A percentile compares a stretch with the other conserved stretches of the same genome.
Evolutionary conservation across 2,113 vertebrate species (phyloP).

Genomic region (Microtus pennsylvanicus): DNA sequence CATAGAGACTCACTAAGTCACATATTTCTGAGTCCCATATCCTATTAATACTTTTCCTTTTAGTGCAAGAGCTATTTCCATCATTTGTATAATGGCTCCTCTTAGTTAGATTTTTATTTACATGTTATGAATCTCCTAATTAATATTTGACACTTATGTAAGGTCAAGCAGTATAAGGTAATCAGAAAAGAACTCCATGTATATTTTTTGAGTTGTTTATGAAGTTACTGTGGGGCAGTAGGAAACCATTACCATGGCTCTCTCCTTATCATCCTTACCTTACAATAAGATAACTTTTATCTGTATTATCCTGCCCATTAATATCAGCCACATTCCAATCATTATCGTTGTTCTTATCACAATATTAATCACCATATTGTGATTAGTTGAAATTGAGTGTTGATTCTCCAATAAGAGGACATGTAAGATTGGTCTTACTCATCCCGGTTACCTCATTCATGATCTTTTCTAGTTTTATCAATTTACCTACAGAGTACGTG

Average conservation of each 20-base stretch:
- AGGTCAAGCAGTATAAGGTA: background rate
- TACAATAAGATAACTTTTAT: background rate
- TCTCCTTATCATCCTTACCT: background rate
- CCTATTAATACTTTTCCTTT: background rate
- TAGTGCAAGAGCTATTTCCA: background rate
- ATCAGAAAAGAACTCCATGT: background rate
- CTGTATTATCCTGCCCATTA: background rate
- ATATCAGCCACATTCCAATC: background rate
- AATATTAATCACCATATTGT: background rate
- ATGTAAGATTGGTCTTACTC: background rate
- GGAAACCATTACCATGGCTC: background rate
- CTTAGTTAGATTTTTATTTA: background rate
- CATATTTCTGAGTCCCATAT: background rate
- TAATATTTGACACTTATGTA: background rate
- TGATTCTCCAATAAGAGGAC: background rate
- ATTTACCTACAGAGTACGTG: background rate
- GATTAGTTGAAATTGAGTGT: background rate
- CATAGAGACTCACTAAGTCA: background rate
- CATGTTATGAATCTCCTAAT: background rate
- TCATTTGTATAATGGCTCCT: background rate
- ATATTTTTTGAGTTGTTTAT: background rate
- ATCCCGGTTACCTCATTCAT: too few species aligned
- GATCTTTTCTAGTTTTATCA: background rate
- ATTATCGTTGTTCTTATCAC: background rate
- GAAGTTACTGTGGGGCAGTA: background rate